Conservation (phyloP, 2,113 vertebrate genomes). For the Gnathonemus longibarbis region DNA sequence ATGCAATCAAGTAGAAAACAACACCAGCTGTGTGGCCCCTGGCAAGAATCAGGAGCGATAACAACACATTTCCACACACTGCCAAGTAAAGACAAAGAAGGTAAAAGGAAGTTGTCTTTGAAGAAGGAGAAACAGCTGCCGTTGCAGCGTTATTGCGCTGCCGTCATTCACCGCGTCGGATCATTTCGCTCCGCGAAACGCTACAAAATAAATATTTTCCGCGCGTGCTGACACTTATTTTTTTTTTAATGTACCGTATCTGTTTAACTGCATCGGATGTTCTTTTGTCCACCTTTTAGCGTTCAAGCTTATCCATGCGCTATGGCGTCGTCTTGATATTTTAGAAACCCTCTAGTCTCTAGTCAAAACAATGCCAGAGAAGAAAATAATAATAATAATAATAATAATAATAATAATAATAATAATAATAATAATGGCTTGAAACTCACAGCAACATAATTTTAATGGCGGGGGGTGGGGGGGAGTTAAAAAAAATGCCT, state of each 20-base stretch:
- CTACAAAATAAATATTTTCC: background rate
- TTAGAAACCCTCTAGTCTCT: background rate
- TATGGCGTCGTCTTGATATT: background rate
- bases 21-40: constrained; percentile 64
- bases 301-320: background rate
- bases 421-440: background rate
- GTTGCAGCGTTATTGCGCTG: constrained; percentile 24
- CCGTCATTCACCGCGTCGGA: background rate
- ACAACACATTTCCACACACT: constrained; percentile 52
- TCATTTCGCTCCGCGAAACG: background rate
- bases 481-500: background rate
- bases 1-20: constrained; percentile 62
- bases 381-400: background rate
- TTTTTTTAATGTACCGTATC: background rate
- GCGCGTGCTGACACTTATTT: background rate
- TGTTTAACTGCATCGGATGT: background rate
- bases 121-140: constrained; percentile 36
- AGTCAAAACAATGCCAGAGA: background rate
- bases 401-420: background rate
- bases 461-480: background rate
- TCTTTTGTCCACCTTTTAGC: background rate
- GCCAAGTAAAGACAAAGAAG: constrained; percentile 52
- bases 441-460: background rate
- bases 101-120: constrained; percentile 43
- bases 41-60: constrained; percentile 59